A percentile compares a stretch with the other conserved stretches of the same genome.
Evolutionary conservation across 2,888 invertebrate genomes (phyloP).

Genomic region (Cordilura impudica): DNA sequence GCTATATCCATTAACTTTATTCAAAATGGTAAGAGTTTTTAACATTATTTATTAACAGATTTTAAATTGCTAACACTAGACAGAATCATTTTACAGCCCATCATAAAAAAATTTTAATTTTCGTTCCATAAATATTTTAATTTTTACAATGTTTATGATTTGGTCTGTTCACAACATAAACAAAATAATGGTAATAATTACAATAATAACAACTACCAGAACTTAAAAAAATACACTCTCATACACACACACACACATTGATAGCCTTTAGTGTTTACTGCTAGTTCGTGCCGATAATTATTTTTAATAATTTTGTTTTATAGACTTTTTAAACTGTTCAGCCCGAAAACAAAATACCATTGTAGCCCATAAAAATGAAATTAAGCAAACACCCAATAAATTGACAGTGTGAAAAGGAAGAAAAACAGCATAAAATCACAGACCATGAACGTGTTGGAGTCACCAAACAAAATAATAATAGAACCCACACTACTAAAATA

Average conservation of each 20-base stretch:
- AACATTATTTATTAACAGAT: not conserved
- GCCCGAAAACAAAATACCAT: not conserved
- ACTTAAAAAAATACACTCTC: slow-evolving; percentile 4
- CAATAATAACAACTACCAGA: not conserved
- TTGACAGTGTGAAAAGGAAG: slow-evolving; percentile 20
- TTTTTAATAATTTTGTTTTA: slow-evolving; percentile 29
- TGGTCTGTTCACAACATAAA: slow-evolving; percentile 23
- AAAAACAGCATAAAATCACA: slow-evolving; percentile 51
- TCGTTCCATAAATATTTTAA: slow-evolving; percentile 15
- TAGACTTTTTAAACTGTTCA: slow-evolving; percentile 3
- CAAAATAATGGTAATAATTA: not conserved
- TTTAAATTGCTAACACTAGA: not conserved
- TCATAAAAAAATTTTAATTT: slow-evolving; percentile 6
- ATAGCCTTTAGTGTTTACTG: slow-evolving; percentile 13
- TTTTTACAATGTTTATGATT: slow-evolving; percentile 27
- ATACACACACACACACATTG: too few species aligned
- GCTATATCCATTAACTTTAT: not conserved
- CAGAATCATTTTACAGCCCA: slow-evolving; percentile 10
- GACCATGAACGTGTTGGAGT: slow-evolving; percentile 54
- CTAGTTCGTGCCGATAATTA: slow-evolving; percentile 55
- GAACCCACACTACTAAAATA: not conserved
- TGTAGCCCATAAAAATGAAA: not conserved
- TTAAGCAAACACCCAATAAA: slow-evolving; percentile 6
- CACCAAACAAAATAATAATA: slow-evolving; percentile 3
- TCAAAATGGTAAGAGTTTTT: not conserved